Conservation (phyloP, 2,113 vertebrate species). For the Trogon melanurus region DNA sequence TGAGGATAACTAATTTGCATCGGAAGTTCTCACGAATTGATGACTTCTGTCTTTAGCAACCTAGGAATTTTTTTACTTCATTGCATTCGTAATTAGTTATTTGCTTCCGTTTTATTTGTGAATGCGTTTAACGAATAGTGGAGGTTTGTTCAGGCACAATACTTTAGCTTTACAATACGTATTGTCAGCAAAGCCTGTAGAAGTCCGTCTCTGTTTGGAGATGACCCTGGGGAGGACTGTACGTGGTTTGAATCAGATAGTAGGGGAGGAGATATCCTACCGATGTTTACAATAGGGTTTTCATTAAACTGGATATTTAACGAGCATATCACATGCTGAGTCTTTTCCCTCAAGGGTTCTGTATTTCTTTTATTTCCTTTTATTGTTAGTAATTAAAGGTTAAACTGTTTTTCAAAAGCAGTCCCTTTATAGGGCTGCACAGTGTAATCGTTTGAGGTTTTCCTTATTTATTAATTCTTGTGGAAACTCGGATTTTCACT, state of each 20-base stretch:
- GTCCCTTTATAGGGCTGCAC: background rate
- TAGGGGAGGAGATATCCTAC: background rate
- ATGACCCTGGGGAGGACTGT: background rate
- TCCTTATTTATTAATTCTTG: constrained; percentile 40
- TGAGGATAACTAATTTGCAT: constrained; percentile 7
- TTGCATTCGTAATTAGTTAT: background rate
- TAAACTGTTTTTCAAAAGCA: constrained; percentile 40
- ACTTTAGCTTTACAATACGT: background rate
- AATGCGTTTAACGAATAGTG: background rate
- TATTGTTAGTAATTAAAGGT: constrained; percentile 49
- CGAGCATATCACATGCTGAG: constrained; percentile 49
- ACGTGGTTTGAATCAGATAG: constrained; percentile 31
- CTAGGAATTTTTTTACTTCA: background rate
- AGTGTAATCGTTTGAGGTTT: constrained; percentile 4
- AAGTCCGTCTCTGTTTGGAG: background rate
- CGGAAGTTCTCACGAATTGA: background rate
- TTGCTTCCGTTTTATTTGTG: background rate
- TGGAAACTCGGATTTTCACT: background rate
- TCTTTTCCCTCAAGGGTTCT: constrained; percentile 38
- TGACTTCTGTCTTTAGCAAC: background rate
- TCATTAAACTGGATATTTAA: constrained; percentile 41
- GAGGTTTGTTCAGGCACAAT: background rate
- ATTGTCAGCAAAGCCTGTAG: constrained; percentile 8
- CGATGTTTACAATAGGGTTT: constrained; percentile 23
- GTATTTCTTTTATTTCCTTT: constrained; percentile 60